Evolutionary conservation across 2,888 invertebrate genomes (phyloP).

Genomic region (Hydraecia micacea): DNA sequence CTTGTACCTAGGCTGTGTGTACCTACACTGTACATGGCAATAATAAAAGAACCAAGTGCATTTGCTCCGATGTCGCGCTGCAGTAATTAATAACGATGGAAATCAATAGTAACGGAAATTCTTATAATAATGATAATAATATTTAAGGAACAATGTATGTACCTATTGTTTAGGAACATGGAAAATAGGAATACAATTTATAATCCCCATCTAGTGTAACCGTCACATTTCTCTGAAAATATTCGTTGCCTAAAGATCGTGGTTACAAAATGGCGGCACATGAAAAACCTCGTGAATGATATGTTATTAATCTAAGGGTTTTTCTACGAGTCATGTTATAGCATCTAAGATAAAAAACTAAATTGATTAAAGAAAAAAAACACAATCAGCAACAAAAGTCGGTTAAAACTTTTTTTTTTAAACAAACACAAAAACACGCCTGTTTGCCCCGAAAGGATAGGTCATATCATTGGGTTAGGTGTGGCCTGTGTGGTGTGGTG

Average conservation of each 20-base stretch:
- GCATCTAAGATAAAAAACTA: not conserved
- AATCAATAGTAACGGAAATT: not conserved
- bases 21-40: not conserved
- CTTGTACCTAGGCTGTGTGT: not conserved
- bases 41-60: not conserved
- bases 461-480: too few relatives aligned
- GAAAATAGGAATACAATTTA: not conserved
- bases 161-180: not conserved
- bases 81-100: conserved; percentile 6
- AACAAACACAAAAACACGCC: not conserved
- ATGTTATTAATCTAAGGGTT: not conserved
- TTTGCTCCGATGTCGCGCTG: not conserved
- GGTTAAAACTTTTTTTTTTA: not conserved
- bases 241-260: not conserved
- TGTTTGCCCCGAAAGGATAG: not conserved
- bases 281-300: not conserved
- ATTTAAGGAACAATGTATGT: not conserved
- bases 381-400: conserved; percentile 12
- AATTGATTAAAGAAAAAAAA: not conserved
- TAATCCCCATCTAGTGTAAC: not conserved
- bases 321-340: conserved; percentile 6
- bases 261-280: not conserved
- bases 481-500: not conserved
- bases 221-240: not conserved
- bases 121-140: not conserved